Percentiles rank a stretch among this genome's conserved stretches.
These are phyloP conservation scores for Macropus fuliginosus DNA, from an alignment of 2,797 vertebrate species.

Conservation along the genomic window DNA sequence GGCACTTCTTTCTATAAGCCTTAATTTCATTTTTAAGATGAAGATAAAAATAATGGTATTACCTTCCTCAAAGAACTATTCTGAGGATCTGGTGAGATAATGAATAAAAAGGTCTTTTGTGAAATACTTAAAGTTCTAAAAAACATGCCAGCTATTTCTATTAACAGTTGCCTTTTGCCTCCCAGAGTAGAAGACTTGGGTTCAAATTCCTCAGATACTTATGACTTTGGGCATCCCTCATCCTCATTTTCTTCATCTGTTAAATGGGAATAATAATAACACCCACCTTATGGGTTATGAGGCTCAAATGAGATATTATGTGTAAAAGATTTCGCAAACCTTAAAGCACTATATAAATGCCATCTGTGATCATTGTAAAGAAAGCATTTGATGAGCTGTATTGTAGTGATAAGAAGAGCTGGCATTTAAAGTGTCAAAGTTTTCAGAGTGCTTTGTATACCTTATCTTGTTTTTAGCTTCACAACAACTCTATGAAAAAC, in stretches of 20 bases:
- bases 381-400: not conserved
- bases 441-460: not conserved
- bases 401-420: not conserved
- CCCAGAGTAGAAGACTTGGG: not conserved
- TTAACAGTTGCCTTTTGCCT: not conserved
- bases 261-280: not conserved
- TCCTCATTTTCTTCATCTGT: not conserved
- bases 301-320: not conserved
- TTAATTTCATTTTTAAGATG: not conserved
- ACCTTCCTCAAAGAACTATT: not conserved
- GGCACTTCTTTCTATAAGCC: not conserved
- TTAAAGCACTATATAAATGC: not conserved
- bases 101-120: not conserved
- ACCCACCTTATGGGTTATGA: not conserved
- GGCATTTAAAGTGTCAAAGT: not conserved
- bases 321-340: not conserved
- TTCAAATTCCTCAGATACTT: not conserved
- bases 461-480: not conserved
- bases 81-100: not conserved
- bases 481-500: not conserved
- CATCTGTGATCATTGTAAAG: not conserved
- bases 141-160: not conserved
- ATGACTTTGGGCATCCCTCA: not conserved
- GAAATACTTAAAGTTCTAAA: not conserved
- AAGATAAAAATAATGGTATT: not conserved